Evolutionary conservation across 2,113 vertebrate species (phyloP), one percentile per base, ranked within the genome.

Genomic region (Neopipo cinnamomea): DNA sequence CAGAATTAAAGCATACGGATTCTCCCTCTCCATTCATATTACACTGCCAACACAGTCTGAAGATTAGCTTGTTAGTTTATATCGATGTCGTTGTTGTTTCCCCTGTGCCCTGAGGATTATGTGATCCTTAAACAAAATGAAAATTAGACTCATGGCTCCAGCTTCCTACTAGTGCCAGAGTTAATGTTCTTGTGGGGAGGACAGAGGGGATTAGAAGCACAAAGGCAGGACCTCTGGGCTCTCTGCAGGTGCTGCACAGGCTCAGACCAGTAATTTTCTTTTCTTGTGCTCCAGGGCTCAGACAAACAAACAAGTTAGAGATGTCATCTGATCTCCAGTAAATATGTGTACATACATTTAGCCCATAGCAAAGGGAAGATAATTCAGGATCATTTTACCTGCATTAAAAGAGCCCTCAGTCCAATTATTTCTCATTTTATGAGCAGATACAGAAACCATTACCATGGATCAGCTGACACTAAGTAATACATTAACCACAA

Each of bases 341-440:
- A 89, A 89, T 73, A 76, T 28, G 37, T 56, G 39, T 81, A 47
- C 30, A 37, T 58, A 78, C 65, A 92, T 75, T 56, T 59, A 95
- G 56, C 86, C 85, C 68, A n/a, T 78, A 68, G 86, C 83, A 85
- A 91, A 81, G 19, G 27, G 49, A 92, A 93, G 44, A 88, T 63
- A 87, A 91, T 93, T 92, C 77, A 89, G 80, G 52, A 77, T 87
- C 17, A 2, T 92, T 95, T 89, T 63, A 81, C 73, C 93, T 96
- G 75, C 89, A 68, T 96, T 96, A 81, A 95, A 96, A 91, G 86
- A 87, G 47, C 76, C 81, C 76, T 89, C 47, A 13, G 39, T 31
- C 70, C 86, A 95, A 81, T 95, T 93, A 93, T 92, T 95, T 86
- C 33, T 39, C 65, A 37, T 87, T 92, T 93, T 84, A 95, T n/a